Conservation (phyloP, 2,888 invertebrate species). For the Heliconius cydno region DNA sequence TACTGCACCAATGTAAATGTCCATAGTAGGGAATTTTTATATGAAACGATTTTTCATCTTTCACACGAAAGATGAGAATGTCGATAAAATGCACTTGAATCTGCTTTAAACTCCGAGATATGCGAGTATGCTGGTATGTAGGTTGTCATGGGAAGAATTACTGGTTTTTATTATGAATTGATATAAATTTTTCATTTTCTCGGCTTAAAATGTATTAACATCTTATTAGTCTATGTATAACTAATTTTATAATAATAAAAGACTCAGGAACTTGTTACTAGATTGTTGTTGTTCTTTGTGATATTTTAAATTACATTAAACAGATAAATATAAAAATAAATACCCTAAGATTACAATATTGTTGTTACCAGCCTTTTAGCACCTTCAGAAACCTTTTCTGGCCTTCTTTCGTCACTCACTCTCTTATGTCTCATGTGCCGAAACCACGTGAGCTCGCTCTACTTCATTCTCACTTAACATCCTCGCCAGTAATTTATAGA, state of each 20-base stretch:
- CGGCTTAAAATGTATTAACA: neutral
- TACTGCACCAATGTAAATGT: neutral
- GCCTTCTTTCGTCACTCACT: neutral
- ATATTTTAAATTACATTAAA: too few relatives aligned
- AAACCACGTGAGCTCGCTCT: neutral
- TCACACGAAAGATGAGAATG: constrained; percentile 20
- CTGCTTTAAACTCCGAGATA: constrained; percentile 24
- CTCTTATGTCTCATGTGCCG: neutral
- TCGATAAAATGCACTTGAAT: constrained; percentile 25
- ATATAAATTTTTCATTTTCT: neutral
- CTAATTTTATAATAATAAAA: neutral
- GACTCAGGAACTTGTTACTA: too few relatives aligned
- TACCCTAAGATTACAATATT: too few relatives aligned
- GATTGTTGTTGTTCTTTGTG: too few relatives aligned
- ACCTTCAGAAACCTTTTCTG: too few relatives aligned
- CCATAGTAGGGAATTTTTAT: constrained; percentile 1
- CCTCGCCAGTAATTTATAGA: neutral
- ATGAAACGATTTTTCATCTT: constrained; percentile 21
- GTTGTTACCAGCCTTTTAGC: too few relatives aligned
- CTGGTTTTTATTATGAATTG: neutral
- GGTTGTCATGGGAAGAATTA: constrained; percentile 17
- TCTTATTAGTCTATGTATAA: neutral
- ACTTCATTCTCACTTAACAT: neutral
- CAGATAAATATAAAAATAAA: too few relatives aligned
- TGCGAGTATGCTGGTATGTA: constrained; percentile 8